A percentile compares a stretch with the other conserved stretches of the same genome.
Conservation (phyloP, 37 sponge, comb jelly and placozoan species). For the Oscarella lobularis region DNA sequence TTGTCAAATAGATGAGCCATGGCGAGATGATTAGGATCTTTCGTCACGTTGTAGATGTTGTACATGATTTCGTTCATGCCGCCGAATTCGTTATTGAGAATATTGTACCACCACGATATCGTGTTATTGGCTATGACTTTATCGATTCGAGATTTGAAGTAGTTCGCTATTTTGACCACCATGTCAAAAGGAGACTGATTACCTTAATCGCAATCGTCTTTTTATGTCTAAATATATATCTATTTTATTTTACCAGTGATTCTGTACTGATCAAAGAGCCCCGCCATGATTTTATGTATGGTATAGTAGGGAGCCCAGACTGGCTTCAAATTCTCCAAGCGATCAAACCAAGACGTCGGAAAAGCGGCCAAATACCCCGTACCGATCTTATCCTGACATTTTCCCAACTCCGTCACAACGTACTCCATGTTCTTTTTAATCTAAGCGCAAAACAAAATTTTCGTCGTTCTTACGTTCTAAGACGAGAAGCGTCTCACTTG, state of each 20-base stretch:
- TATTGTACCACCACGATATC: neutral
- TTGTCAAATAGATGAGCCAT: constrained; percentile 9
- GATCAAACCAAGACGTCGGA: constrained; percentile 10
- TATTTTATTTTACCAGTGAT: neutral
- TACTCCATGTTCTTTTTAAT: constrained; percentile 8
- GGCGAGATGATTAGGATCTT: neutral
- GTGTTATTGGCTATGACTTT: neutral
- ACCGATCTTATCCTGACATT: neutral
- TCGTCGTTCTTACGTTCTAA: no score
- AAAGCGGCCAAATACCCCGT: constrained; percentile 3
- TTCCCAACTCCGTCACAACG: constrained; percentile 1
- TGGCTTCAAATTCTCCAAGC: neutral
- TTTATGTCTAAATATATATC: no score
- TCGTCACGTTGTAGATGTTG: constrained; percentile 2
- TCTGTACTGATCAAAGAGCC: constrained; percentile 5
- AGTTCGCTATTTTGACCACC: neutral
- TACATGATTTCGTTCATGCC: constrained; percentile 9
- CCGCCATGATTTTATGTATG: constrained; percentile 9
- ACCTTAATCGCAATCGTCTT: no score
- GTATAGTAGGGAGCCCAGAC: constrained; percentile 8
- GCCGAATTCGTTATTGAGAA: constrained; percentile 1
- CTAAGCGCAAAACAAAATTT: neutral
- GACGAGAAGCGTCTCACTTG: neutral
- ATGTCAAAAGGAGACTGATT: constrained; percentile 1
- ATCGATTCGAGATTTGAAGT: neutral